phyloP scores from a whole-genome alignment of 2,797 vertebrate species.

The Bufotes viridis region DNA sequence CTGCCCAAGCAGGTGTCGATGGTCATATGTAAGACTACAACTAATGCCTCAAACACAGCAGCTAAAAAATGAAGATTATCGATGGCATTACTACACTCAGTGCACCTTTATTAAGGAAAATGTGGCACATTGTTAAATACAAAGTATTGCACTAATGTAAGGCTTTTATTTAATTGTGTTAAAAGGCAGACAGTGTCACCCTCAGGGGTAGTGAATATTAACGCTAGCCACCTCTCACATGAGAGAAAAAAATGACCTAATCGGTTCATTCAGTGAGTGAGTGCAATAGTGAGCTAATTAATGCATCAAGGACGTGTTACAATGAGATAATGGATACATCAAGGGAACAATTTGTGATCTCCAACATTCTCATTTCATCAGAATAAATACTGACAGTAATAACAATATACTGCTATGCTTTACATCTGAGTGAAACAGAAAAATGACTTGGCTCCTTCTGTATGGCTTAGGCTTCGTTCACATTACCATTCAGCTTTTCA shows the following conservation, averaged over 20 bases:
- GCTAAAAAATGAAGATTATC: background rate
- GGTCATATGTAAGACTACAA: background rate
- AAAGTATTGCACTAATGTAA: background rate
- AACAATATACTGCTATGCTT: background rate
- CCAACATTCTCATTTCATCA: background rate
- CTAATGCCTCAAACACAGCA: background rate
- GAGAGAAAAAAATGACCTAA: conserved; percentile 20
- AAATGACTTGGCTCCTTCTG: too few relatives aligned
- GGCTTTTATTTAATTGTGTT: background rate
- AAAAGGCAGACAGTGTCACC: background rate
- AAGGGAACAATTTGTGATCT: conserved; percentile 11
- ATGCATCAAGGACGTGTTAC: background rate
- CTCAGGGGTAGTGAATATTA: background rate
- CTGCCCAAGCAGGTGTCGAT: background rate
- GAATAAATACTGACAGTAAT: background rate
- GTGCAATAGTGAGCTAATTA: conserved; percentile 12
- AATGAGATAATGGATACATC: conserved; percentile 20
- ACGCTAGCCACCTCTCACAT: background rate
- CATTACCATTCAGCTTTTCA: too few relatives aligned
- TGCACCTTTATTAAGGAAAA: background rate
- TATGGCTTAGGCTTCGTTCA: too few relatives aligned
- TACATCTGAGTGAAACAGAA: background rate
- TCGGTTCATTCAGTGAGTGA: conserved; percentile 16
- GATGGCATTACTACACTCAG: background rate
- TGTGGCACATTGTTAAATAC: background rate